Conservation (phyloP, 2,113 vertebrate genomes). For the Nerophis ophidion region DNA sequence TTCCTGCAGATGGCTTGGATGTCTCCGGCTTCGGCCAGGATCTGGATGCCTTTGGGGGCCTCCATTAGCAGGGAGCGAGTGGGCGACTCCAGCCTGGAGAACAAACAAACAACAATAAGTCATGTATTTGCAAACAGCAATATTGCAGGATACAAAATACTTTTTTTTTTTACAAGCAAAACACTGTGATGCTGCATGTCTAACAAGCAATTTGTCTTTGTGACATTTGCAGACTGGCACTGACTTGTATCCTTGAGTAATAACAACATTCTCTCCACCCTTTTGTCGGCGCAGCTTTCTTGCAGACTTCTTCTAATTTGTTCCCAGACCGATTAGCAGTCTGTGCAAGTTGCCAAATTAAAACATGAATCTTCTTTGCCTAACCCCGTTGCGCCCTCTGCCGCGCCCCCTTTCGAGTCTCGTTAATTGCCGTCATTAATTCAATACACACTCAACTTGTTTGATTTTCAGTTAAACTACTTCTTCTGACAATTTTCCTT, state of each 20-base stretch:
- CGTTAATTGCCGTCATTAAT: slow-evolving; percentile 26
- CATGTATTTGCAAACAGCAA: neutral
- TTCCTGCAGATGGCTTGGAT: slow-evolving; percentile 92
- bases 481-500: neutral
- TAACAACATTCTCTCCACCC: too few species aligned
- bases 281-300: too few species aligned
- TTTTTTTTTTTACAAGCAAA: too few species aligned
- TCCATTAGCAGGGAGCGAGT: slow-evolving; percentile 93
- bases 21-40: slow-evolving; percentile 93
- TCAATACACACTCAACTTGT: slow-evolving; percentile 5
- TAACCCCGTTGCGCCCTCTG: slow-evolving; percentile 7
- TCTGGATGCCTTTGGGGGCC: slow-evolving; percentile 92
- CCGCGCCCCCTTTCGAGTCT: neutral
- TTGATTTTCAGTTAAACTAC: slow-evolving; percentile 1
- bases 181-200: neutral
- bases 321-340: neutral
- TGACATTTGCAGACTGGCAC: slow-evolving; percentile 3
- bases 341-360: slow-evolving; percentile 15
- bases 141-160: too few species aligned
- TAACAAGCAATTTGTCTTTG: slow-evolving; percentile 2
- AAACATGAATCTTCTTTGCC: slow-evolving; percentile 25
- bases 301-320: too few species aligned
- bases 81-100: slow-evolving; percentile 88
- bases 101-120: slow-evolving; percentile 12
- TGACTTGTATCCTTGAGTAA: neutral